Evolutionary conservation across 1,140 invertebrate species (phyloP).

Genomic region (Adelges cooleyi): DNA sequence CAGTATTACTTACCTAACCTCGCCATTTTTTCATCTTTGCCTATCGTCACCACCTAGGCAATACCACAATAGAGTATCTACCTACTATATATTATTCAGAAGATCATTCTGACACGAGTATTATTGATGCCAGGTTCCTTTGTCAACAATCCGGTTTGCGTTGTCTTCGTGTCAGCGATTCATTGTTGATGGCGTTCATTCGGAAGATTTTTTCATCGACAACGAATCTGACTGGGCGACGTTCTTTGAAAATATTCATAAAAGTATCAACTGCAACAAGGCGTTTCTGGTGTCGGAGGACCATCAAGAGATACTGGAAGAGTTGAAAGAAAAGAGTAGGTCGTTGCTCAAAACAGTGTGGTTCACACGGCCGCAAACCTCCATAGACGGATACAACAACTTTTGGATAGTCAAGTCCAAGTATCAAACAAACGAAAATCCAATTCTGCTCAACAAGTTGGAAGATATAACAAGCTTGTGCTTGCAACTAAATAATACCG

Average conservation of each 20-base stretch:
- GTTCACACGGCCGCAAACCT: not conserved
- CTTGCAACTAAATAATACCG: too few species aligned
- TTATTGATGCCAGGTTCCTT: slow-evolving; percentile 17
- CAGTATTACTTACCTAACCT: too few species aligned
- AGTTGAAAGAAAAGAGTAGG: not conserved
- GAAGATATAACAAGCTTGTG: not conserved
- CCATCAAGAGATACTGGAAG: not conserved
- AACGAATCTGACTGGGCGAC: not conserved
- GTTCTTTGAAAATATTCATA: not conserved
- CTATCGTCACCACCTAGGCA: too few species aligned
- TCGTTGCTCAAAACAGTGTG: not conserved
- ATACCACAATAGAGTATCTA: too few species aligned
- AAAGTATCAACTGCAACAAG: not conserved
- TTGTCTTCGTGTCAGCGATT: not conserved
- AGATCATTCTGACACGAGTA: too few species aligned
- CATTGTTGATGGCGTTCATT: too few species aligned
- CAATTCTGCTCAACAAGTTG: not conserved
- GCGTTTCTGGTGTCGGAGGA: not conserved
- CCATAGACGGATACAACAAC: not conserved
- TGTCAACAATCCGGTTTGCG: not conserved
- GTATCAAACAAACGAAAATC: not conserved
- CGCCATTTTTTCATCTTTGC: too few species aligned
- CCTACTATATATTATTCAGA: too few species aligned
- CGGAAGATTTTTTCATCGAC: not conserved
- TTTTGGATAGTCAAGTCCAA: not conserved